phyloP scores from a whole-genome alignment of 2,888 invertebrate genomes.

The Amitus sp. region DNA sequence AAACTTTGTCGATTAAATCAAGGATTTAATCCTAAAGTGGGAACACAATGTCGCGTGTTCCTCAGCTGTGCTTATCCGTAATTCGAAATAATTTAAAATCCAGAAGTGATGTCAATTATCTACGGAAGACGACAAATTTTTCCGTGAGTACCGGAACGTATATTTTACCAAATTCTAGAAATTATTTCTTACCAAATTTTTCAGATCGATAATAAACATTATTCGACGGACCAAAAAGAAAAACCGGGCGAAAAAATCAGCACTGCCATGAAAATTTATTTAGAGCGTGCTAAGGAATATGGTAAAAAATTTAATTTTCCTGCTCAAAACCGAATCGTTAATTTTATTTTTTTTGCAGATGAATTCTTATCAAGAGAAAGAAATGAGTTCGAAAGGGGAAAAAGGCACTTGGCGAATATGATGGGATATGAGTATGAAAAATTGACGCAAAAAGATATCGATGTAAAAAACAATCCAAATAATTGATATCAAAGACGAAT shows the following conservation, averaged over 20 bases:
- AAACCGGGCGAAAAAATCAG: constrained; percentile 71
- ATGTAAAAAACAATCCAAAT: constrained; percentile 76
- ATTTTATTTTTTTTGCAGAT: constrained; percentile 66
- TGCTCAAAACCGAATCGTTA: too few species aligned
- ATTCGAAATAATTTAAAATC: neutral
- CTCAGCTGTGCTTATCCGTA: neutral
- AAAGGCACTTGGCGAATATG: constrained; percentile 96
- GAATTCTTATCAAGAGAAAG: constrained; percentile 83
- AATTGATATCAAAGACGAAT: too few species aligned
- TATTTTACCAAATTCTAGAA: neutral
- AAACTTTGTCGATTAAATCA: too few species aligned
- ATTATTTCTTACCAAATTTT: neutral
- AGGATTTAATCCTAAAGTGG: too few species aligned
- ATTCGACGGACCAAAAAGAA: neutral
- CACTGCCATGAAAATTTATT: constrained; percentile 90
- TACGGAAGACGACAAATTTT: neutral
- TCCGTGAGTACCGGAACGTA: neutral
- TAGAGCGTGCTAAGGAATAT: constrained; percentile 83
- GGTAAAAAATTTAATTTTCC: constrained; percentile 61
- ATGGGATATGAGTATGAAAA: constrained; percentile 95
- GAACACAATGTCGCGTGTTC: too few species aligned
- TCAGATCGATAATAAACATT: neutral
- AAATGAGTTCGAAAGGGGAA: constrained; percentile 89
- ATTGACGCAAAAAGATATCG: constrained; percentile 87
- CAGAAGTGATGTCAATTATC: neutral